These are phyloP conservation scores for Diglossa cyanea DNA, from an alignment of 2,797 vertebrate genomes.

Conservation along the genomic window DNA sequence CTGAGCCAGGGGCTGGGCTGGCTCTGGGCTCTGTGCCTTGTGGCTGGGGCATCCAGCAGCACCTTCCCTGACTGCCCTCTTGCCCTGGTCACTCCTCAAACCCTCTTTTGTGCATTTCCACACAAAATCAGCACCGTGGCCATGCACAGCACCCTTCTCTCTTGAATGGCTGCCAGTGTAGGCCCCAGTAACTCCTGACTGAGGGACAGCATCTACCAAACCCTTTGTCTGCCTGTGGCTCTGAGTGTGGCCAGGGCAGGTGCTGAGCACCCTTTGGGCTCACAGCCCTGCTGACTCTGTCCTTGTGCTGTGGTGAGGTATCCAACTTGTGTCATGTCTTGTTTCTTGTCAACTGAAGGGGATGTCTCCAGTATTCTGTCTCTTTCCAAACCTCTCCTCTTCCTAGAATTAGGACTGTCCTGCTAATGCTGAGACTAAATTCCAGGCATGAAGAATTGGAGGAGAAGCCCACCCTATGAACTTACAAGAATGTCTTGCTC, in stretches of 20 bases:
- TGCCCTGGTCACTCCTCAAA: not conserved
- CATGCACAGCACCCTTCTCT: not conserved
- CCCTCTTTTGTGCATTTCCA: rapidly evolving
- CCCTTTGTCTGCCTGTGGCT: not conserved
- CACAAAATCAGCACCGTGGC: not conserved
- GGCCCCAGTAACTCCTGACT: not conserved
- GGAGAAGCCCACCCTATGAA: not conserved
- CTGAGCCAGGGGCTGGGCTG: not conserved
- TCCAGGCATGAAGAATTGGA: slow-evolving; percentile 2
- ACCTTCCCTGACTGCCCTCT: slow-evolving; percentile 9
- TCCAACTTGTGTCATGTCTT: not conserved
- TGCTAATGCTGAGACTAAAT: slow-evolving; percentile 43
- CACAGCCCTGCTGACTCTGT: not conserved
- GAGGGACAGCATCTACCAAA: not conserved
- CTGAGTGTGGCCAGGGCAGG: not conserved
- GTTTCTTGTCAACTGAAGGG: not conserved
- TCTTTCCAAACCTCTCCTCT: slow-evolving; percentile 21
- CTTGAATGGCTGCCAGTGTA: not conserved
- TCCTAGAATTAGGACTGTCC: not conserved
- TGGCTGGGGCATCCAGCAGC: not conserved
- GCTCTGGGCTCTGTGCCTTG: not conserved
- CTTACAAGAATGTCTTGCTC: slow-evolving; percentile 59
- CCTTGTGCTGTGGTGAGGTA: not conserved
- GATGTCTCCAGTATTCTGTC: not conserved
- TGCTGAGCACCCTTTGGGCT: not conserved